Evolutionary conservation across 37 sponge, comb jelly and placozoan genomes (phyloP).

Genomic region (Geodia barretti): DNA sequence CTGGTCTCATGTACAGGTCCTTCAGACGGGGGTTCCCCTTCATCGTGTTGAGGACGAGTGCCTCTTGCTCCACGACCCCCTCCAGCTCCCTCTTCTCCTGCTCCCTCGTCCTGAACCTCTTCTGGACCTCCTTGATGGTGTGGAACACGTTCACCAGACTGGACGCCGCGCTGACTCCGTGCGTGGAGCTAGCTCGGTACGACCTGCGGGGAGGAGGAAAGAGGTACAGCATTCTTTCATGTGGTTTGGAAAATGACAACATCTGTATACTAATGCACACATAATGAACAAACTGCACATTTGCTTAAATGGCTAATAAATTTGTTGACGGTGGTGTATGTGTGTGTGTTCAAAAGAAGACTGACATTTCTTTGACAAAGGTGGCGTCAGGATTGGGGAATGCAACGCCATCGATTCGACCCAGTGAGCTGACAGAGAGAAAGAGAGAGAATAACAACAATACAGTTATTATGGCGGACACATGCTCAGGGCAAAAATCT

Average conservation of each 20-base stretch:
- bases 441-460: not conserved
- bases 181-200: constrained; percentile 32
- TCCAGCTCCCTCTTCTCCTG: constrained; percentile 95
- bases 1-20: constrained; percentile 95
- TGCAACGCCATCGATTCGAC: constrained; percentile 70
- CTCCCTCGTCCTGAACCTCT: constrained; percentile 89
- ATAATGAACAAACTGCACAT: too few relatives aligned
- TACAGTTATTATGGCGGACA: not conserved
- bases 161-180: constrained; percentile 23
- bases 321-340: too few relatives aligned
- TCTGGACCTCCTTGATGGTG: constrained; percentile 97
- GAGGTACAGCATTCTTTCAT: too few relatives aligned
- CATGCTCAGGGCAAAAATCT: too few relatives aligned
- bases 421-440: constrained; percentile 56
- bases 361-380: constrained; percentile 94
- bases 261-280: too few relatives aligned
- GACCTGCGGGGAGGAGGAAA: constrained; percentile 47
- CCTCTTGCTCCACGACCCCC: constrained; percentile 87
- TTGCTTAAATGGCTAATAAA: too few relatives aligned
- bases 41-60: constrained; percentile 62
- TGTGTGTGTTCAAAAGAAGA: too few relatives aligned
- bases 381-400: constrained; percentile 90
- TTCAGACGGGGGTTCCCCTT: constrained; percentile 90
- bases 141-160: constrained; percentile 63
- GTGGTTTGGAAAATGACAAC: too few relatives aligned